phyloP scores from a whole-genome alignment of 2,888 invertebrate species.

The Pteria penguin region DNA sequence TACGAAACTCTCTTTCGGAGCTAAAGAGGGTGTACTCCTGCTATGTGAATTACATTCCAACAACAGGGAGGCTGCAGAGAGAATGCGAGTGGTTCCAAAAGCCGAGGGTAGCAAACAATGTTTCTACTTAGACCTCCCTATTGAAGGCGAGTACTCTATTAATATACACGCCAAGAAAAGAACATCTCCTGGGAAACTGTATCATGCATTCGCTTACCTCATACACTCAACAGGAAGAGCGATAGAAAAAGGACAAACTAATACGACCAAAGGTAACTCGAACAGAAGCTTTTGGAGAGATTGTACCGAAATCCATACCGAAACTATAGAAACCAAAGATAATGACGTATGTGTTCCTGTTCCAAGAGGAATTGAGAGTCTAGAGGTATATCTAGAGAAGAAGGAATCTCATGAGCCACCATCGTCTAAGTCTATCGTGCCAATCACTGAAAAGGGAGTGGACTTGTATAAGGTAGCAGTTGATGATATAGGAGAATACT shows the following conservation, averaged over 20 bases:
- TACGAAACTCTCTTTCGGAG: slow-evolving; percentile 54
- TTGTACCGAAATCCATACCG: slow-evolving; percentile 30
- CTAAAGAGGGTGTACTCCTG: slow-evolving; percentile 56
- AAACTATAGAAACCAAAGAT: slow-evolving; percentile 62
- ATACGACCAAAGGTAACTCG: slow-evolving; percentile 31
- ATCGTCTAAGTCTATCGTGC: slow-evolving; percentile 46
- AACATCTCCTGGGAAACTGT: slow-evolving; percentile 44
- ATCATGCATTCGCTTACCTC: slow-evolving; percentile 60
- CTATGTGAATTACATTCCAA: slow-evolving; percentile 65
- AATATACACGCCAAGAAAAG: slow-evolving; percentile 67
- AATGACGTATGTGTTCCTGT: slow-evolving; percentile 57
- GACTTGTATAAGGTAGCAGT: slow-evolving; percentile 57
- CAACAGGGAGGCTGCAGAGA: slow-evolving; percentile 46
- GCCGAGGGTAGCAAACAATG: slow-evolving; percentile 51
- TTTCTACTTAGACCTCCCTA: slow-evolving; percentile 64
- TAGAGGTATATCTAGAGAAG: slow-evolving; percentile 56
- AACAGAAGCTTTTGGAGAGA: slow-evolving; percentile 41
- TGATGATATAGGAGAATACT: slow-evolving; percentile 66
- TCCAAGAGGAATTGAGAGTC: slow-evolving; percentile 49
- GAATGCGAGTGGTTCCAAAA: slow-evolving; percentile 48
- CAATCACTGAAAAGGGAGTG: slow-evolving; percentile 51
- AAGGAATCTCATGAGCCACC: slow-evolving; percentile 59
- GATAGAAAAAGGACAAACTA: slow-evolving; percentile 32
- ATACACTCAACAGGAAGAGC: slow-evolving; percentile 55
- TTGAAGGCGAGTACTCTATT: slow-evolving; percentile 66